Conservation (phyloP, 53 echinoderm and acorn worm genomes). For the Henricia sp. region DNA sequence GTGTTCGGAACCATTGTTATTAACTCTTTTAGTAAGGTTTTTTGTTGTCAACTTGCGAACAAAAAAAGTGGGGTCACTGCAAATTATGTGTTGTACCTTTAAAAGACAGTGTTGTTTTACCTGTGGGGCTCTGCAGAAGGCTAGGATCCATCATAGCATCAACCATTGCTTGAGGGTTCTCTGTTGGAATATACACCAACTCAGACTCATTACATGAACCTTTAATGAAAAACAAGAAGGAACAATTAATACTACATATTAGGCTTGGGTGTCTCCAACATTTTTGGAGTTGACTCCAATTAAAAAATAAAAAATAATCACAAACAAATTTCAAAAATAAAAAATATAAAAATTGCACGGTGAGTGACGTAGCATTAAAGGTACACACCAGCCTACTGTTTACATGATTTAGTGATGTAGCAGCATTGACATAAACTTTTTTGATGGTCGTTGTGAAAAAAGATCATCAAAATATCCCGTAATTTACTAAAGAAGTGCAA, state of each 20-base stretch:
- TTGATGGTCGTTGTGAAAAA: too few species aligned
- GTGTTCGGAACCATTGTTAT: not conserved
- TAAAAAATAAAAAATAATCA: too few species aligned
- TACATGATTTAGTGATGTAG: too few species aligned
- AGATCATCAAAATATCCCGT: too few species aligned
- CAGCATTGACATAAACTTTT: too few species aligned
- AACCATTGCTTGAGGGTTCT: constrained; percentile 55
- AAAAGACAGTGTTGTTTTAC: constrained; percentile 16
- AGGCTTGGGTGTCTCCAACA: too few species aligned
- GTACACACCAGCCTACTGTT: too few species aligned
- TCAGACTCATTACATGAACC: constrained; percentile 53
- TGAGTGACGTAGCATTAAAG: too few species aligned
- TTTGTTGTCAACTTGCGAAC: too few species aligned
- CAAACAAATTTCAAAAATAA: not conserved
- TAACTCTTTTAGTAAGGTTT: not conserved
- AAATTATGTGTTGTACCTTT: not conserved
- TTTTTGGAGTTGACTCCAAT: too few species aligned
- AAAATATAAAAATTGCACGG: not conserved
- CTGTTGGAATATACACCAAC: constrained; percentile 66
- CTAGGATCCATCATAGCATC: constrained; percentile 47
- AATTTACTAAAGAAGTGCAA: too few species aligned
- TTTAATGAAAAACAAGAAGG: not conserved
- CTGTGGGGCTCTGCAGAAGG: constrained; percentile 38
- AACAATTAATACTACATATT: not conserved
- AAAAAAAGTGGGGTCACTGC: too few species aligned